Percentiles rank a stretch among this genome's conserved stretches.
Evolutionary conservation across 2,888 invertebrate species (phyloP).

Genomic region (Noctua janthe): DNA sequence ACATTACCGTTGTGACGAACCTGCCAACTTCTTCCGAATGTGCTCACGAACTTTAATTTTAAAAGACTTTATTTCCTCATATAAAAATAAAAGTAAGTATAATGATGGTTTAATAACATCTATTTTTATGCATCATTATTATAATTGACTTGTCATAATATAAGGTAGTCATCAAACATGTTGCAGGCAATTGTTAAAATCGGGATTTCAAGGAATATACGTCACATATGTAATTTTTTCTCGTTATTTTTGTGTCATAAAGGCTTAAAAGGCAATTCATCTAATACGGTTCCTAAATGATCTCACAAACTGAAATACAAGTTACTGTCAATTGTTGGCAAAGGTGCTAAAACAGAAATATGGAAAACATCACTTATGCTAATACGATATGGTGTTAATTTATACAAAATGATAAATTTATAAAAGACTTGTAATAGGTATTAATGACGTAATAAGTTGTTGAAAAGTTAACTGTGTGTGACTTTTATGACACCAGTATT

Average conservation of each 20-base stretch:
- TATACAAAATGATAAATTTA: conserved; percentile 4
- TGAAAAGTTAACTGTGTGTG: neutral
- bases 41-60: no score
- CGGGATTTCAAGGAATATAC: conserved; percentile 16
- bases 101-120: conserved; percentile 17
- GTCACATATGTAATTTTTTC: neutral
- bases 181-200: conserved; percentile 32
- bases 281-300: conserved; percentile 40
- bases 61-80: neutral
- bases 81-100: neutral
- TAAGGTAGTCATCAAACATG: conserved; percentile 26
- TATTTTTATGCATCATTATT: conserved; percentile 40
- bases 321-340: conserved; percentile 14
- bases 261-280: conserved; percentile 13
- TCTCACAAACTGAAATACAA: conserved; percentile 27
- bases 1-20: no score
- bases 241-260: neutral
- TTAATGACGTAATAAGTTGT: conserved; percentile 21
- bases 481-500: neutral
- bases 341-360: conserved; percentile 41
- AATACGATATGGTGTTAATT: conserved; percentile 38
- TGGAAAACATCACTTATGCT: neutral
- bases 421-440: conserved; percentile 5
- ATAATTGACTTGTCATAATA: conserved; percentile 31
- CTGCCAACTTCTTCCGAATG: no score